phyloP scores from a whole-genome alignment of 2,888 invertebrate species.

The Unio pictorum region DNA sequence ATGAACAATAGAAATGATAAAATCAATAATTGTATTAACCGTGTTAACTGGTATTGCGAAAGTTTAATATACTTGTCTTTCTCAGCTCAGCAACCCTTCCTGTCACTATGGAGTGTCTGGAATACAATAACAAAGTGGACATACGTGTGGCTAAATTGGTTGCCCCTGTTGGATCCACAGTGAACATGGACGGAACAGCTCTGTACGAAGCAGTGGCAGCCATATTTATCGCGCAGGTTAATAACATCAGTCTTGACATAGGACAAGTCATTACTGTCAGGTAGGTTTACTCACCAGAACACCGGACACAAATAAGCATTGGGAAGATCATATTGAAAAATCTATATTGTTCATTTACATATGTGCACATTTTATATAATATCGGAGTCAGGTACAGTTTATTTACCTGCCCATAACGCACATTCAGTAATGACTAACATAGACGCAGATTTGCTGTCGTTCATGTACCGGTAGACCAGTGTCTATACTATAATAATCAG shows the following conservation, averaged over 20 bases:
- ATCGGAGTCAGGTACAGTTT: too few relatives aligned
- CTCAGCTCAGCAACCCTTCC: slow-evolving; percentile 89
- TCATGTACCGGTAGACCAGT: too few relatives aligned
- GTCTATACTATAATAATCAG: too few relatives aligned
- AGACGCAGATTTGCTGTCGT: too few relatives aligned
- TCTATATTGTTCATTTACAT: too few relatives aligned
- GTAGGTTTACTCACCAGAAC: slow-evolving; percentile 75
- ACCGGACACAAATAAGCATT: neutral
- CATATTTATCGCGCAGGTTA: slow-evolving; percentile 90
- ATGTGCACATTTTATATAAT: neutral
- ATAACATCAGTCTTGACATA: slow-evolving; percentile 83
- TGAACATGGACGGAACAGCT: slow-evolving; percentile 70
- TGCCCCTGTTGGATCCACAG: slow-evolving; percentile 89
- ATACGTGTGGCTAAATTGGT: slow-evolving; percentile 89
- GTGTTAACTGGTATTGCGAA: too few relatives aligned
- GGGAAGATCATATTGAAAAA: neutral
- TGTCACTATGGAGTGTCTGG: slow-evolving; percentile 88
- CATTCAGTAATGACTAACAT: too few relatives aligned
- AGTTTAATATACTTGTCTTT: slow-evolving; percentile 4
- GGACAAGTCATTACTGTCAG: slow-evolving; percentile 91
- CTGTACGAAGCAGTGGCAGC: slow-evolving; percentile 91
- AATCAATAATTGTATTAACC: too few relatives aligned
- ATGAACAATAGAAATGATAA: too few relatives aligned
- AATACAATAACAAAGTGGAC: slow-evolving; percentile 86
- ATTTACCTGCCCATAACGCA: too few relatives aligned